Conservation (phyloP, 2,797 vertebrate genomes). For the Artibeus lituratus region DNA sequence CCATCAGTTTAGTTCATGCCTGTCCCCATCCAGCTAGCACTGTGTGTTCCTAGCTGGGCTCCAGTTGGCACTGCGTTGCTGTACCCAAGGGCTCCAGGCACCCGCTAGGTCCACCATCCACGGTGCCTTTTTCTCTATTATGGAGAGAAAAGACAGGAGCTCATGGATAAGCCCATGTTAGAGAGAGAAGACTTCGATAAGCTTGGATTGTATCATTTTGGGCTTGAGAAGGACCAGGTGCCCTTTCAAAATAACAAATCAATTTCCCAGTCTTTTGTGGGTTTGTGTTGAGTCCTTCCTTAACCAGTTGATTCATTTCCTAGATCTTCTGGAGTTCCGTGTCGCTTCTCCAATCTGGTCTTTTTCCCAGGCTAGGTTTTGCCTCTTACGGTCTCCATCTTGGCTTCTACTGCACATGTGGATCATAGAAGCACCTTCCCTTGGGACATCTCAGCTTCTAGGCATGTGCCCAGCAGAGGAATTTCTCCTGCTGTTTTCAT, state of each 20-base stretch:
- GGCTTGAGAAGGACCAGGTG: not conserved
- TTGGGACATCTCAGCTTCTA: not conserved
- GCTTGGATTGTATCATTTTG: not conserved
- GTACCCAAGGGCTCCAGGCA: not conserved
- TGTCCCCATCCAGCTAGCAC: not conserved
- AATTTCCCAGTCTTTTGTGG: not conserved
- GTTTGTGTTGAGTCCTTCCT: not conserved
- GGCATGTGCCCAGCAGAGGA: not conserved
- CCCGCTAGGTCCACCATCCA: not conserved
- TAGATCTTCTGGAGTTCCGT: not conserved
- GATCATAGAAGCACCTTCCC: not conserved
- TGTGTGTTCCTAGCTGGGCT: not conserved
- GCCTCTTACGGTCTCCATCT: not conserved
- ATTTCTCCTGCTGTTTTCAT: not conserved
- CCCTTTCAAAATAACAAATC: not conserved
- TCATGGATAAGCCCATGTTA: rapidly evolving
- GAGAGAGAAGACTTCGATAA: not conserved
- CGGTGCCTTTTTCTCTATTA: no score
- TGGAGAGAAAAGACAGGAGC: not conserved
- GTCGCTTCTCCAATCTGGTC: not conserved
- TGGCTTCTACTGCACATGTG: not conserved
- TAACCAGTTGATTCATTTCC: not conserved
- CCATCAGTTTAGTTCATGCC: not conserved
- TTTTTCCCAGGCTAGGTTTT: not conserved
- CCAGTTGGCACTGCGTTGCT: not conserved